Percentiles rank a stretch among this genome's conserved stretches.
Conservation (phyloP, 2,797 vertebrate species). For the Toxotes lorentzi region DNA sequence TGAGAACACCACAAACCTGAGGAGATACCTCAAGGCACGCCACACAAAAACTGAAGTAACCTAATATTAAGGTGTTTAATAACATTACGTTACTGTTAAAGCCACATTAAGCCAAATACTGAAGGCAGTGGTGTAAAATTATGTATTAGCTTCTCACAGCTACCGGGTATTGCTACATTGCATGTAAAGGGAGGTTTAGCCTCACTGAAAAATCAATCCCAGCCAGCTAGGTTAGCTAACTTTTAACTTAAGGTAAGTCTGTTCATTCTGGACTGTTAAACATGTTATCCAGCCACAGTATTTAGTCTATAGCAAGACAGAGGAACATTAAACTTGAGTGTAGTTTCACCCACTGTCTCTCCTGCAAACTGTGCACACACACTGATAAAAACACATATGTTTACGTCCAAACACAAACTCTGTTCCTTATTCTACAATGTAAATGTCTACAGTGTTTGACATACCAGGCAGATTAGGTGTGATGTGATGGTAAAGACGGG, state of each 20-base stretch:
- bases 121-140: too few species aligned
- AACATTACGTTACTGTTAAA: too few species aligned
- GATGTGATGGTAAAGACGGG: constrained; percentile 24
- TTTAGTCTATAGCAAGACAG: background rate
- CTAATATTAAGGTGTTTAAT: too few species aligned
- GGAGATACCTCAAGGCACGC: background rate
- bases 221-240: too few species aligned
- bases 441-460: constrained; percentile 23
- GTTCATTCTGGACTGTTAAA: too few species aligned
- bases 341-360: background rate
- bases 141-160: too few species aligned
- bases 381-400: background rate
- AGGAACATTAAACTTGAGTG: background rate
- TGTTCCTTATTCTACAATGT: background rate
- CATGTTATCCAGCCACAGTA: background rate
- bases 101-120: background rate
- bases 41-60: background rate
- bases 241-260: too few species aligned
- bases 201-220: too few species aligned
- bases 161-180: too few species aligned
- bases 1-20: background rate
- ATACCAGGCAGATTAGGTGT: constrained; percentile 4
- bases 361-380: background rate
- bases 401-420: background rate
- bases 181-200: too few species aligned